Percentiles rank a stretch among this genome's conserved stretches.
phyloP scores from a whole-genome alignment of 2,888 invertebrate genomes.

The Lysandra coridon region DNA sequence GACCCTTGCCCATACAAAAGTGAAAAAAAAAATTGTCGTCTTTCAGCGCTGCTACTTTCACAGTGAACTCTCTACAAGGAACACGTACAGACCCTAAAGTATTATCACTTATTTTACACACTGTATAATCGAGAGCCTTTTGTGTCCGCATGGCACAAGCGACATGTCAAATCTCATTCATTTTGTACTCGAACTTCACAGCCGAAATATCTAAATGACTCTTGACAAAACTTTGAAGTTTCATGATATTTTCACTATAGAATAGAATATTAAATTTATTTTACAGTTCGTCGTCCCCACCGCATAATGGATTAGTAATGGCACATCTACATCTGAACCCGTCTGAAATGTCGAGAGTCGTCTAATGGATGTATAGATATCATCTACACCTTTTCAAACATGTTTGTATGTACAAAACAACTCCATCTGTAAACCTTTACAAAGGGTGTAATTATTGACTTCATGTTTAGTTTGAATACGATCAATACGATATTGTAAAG shows the following conservation, averaged over 20 bases:
- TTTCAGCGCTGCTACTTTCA: no score
- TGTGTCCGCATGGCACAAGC: no score
- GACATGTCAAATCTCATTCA: no score
- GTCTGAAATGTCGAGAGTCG: constrained; percentile 22
- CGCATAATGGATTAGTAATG: constrained; percentile 27
- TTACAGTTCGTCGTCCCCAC: constrained; percentile 20
- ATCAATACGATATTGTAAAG: neutral
- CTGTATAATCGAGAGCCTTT: no score
- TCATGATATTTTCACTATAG: neutral
- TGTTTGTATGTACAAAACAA: constrained; percentile 7
- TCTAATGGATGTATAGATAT: constrained; percentile 22
- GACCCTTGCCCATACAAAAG: no score
- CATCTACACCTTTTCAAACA: constrained; percentile 16
- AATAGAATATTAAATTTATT: constrained; percentile 21
- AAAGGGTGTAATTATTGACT: neutral
- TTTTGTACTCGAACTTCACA: no score
- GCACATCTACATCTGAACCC: constrained; percentile 24
- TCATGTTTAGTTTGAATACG: neutral
- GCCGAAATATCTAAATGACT: neutral
- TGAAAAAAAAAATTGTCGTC: no score
- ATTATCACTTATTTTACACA: no score
- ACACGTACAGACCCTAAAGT: no score
- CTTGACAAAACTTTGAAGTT: neutral
- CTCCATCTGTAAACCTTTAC: constrained; percentile 2
- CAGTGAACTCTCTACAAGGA: no score